Evolutionary conservation across 1,140 invertebrate species (phyloP).

Genomic region (Aphelinus certus): DNA sequence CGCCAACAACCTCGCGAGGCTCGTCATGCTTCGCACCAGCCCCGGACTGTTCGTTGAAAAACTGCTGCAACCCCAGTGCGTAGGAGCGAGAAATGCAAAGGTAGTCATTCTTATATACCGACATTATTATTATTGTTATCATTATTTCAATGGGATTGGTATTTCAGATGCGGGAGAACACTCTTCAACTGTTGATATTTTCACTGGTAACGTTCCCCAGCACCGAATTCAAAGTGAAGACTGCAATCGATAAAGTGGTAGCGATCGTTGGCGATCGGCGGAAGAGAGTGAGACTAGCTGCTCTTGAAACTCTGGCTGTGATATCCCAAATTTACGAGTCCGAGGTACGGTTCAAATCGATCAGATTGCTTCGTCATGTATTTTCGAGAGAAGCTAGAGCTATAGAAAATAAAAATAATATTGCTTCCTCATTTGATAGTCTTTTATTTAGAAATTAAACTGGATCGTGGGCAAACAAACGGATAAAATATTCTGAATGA

Average conservation of each 20-base stretch:
- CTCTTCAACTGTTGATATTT: constrained; percentile 80
- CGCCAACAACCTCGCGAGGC: constrained; percentile 69
- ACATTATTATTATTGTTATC: too few species aligned
- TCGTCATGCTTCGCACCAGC: constrained; percentile 73
- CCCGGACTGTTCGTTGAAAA: constrained; percentile 72
- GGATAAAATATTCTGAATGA: too few species aligned
- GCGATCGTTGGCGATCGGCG: constrained; percentile 74
- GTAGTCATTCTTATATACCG: constrained; percentile 49
- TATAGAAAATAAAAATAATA: too few species aligned
- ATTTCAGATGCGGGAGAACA: constrained; percentile 76
- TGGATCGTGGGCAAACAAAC: too few species aligned
- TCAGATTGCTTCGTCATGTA: background rate
- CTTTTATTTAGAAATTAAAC: too few species aligned
- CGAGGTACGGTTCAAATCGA: constrained; percentile 40
- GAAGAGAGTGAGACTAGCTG: constrained; percentile 79
- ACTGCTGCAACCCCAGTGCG: constrained; percentile 71
- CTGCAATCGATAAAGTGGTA: constrained; percentile 69
- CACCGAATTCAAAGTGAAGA: constrained; percentile 78
- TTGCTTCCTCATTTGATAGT: too few species aligned
- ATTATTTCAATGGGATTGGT: too few species aligned
- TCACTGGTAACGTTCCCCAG: constrained; percentile 82
- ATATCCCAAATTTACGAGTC: constrained; percentile 78
- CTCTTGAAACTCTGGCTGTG: constrained; percentile 82
- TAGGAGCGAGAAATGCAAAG: constrained; percentile 73
- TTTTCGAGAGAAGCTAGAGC: background rate